phyloP scores from a whole-genome alignment of 2,113 vertebrate genomes.

The Copsychus sechellarum region DNA sequence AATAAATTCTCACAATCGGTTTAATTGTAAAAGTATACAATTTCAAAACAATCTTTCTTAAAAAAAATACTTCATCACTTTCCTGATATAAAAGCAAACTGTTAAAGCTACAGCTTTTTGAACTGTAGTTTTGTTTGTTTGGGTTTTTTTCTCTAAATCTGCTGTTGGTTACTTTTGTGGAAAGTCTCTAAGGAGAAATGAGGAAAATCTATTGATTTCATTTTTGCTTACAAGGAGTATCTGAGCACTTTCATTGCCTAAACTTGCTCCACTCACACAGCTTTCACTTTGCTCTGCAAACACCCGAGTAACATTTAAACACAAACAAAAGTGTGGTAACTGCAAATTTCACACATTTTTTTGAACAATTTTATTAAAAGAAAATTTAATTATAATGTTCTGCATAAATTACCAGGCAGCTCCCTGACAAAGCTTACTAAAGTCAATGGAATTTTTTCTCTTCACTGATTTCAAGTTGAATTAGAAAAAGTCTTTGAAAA shows the following conservation, averaged over 20 bases:
- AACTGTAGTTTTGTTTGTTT: background rate
- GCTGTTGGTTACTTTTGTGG: background rate
- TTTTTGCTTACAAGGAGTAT: background rate
- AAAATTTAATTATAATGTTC: background rate
- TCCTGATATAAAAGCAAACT: background rate
- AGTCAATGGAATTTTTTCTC: slow-evolving; percentile 24
- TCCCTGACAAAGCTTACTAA: background rate
- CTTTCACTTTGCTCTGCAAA: background rate
- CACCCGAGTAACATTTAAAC: background rate
- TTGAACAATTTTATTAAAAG: background rate
- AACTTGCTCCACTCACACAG: background rate
- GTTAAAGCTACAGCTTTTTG: background rate
- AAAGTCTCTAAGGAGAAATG: background rate
- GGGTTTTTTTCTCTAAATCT: background rate
- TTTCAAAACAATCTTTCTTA: background rate
- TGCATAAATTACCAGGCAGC: background rate
- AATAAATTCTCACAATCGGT: background rate
- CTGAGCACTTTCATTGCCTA: background rate
- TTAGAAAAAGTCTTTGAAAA: background rate
- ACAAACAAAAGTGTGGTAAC: background rate
- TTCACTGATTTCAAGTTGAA: slow-evolving; percentile 10
- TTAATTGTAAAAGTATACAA: background rate
- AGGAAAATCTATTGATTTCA: background rate
- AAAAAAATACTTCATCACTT: background rate
- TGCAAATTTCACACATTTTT: background rate